Base-by-base conservation (phyloP, 1,140 invertebrate species). In the Cotesia typhae region DNA sequence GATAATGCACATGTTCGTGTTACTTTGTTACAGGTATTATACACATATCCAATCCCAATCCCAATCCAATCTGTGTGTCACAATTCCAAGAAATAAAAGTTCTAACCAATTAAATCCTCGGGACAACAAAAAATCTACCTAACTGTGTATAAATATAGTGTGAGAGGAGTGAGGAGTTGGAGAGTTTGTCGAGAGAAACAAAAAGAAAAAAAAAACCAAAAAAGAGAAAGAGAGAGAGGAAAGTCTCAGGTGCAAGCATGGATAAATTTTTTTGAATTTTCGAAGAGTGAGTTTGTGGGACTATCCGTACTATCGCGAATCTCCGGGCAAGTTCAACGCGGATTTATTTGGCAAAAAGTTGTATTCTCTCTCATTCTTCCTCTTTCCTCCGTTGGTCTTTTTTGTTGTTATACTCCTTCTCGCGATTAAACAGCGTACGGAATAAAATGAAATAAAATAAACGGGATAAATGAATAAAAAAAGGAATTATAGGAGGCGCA, bases 321-420 rank as follows among this genome's bases (percentile, higher is more conserved):
- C 82, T 47, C 7, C 41, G 41, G 10, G 41, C 41, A 47, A 47
- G 41, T 47, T 80, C 73, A 68, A 59, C 71, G 75, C 69, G 76
- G 78, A 83, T 82, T 83, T 83, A 82, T 81, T 80, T 79, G 77
- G 78, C 74, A 72, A 76, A 72, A 72, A 65, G 55, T 53, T 60
- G 4, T 47, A 10, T 47, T 47, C 41, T 47, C 41, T 47, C 41
- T 47, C 41, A 47, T 47, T 47, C 41, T 47, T 10, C 52, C n/a
- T 36, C 14, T 61, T 36, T 63, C 51, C 12, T 28, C 36, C 47
- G 7, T 37, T 61, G 36, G 10, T 47, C 57, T 17, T 14, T n/a
- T 20, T 12, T 38, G 14, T 36, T 36, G 38, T 47, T 47, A 47
- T 52, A 57, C 59, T 38, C 12, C 36, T 55, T 36, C 38, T 17